phyloP scores from a whole-genome alignment of 2,797 vertebrate genomes.

The Tamandua tetradactyla region DNA sequence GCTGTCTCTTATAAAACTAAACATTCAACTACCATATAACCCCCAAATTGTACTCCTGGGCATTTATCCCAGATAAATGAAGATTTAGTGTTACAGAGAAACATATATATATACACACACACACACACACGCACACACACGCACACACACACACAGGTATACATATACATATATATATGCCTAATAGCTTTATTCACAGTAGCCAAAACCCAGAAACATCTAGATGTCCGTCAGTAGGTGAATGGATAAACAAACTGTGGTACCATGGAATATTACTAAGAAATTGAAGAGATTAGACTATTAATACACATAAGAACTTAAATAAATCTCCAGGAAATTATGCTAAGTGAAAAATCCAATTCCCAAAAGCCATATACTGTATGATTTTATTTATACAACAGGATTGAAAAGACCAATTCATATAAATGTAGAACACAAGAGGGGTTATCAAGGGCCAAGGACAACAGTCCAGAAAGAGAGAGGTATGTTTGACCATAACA shows the following conservation, averaged over 20 bases:
- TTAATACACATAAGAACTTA: neutral
- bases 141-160: too few relatives aligned
- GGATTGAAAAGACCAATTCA: neutral
- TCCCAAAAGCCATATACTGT: neutral
- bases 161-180: too few relatives aligned
- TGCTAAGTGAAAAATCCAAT: neutral
- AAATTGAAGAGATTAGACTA: neutral
- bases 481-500: neutral
- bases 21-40: too few relatives aligned
- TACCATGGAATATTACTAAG: neutral
- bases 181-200: too few relatives aligned
- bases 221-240: too few relatives aligned
- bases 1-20: too few relatives aligned
- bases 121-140: too few relatives aligned
- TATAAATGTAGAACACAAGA: neutral
- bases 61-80: too few relatives aligned
- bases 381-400: neutral
- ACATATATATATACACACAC: too few relatives aligned
- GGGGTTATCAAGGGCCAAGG: neutral
- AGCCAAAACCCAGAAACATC: too few relatives aligned
- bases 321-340: neutral
- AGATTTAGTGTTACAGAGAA: too few relatives aligned
- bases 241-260: neutral
- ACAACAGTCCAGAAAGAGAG: neutral
- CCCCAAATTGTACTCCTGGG: too few relatives aligned